Percentiles rank a stretch among this genome's conserved stretches.
These are phyloP conservation scores for Cantharis nigra DNA, from an alignment of 2,888 invertebrate genomes.

Conservation along the genomic window DNA sequence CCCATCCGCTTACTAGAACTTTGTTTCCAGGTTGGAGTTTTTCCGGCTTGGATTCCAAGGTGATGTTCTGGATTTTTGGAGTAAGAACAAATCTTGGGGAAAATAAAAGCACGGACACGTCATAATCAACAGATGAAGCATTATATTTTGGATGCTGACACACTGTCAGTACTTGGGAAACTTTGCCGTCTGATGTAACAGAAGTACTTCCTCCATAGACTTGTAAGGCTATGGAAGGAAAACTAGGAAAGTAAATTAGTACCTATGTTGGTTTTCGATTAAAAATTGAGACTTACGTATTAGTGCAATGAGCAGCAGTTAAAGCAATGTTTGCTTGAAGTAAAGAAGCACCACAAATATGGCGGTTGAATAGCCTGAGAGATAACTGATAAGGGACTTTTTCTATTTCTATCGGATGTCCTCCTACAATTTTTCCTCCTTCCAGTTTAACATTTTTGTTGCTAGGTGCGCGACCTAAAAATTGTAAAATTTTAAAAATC, in stretches of 20 bases:
- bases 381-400: slow-evolving; percentile 8
- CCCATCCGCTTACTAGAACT: not conserved
- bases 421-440: slow-evolving; percentile 15
- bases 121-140: not conserved
- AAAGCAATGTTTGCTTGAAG: slow-evolving; percentile 1
- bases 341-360: slow-evolving; percentile 4
- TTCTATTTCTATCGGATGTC: not conserved
- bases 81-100: not conserved
- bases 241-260: not conserved
- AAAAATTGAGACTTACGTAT: not conserved
- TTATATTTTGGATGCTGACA: not conserved
- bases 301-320: slow-evolving; percentile 15
- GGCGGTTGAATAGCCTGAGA: not conserved
- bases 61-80: not conserved
- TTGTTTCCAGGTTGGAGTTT: not conserved
- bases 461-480: not conserved
- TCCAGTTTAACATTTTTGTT: not conserved
- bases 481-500: too few relatives aligned
- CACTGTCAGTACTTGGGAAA: not conserved
- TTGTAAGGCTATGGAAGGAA: not conserved
- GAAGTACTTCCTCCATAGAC: slow-evolving; percentile 1
- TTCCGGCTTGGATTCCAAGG: not conserved
- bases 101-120: not conserved
- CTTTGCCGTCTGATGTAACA: not conserved
- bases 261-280: not conserved